Evolutionary conservation across 1,140 invertebrate genomes (phyloP).

Genomic region (Sitophilus oryzae): DNA sequence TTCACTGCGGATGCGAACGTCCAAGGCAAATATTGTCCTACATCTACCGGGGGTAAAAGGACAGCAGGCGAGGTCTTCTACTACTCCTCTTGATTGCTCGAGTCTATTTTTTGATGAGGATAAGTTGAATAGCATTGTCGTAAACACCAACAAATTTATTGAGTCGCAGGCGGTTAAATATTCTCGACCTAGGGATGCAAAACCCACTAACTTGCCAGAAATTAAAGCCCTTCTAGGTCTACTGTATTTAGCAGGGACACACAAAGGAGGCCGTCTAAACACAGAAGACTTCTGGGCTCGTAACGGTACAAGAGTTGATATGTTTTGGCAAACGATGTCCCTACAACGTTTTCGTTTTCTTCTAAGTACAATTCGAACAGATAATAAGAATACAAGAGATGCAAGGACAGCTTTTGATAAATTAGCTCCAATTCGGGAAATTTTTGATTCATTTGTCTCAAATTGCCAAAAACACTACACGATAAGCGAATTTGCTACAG

Average conservation of each 20-base stretch:
- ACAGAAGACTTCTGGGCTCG: slow-evolving; percentile 46
- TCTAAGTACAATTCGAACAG: slow-evolving; percentile 47
- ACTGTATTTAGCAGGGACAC: slow-evolving; percentile 47
- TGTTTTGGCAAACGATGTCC: slow-evolving; percentile 46
- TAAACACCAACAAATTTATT: too few species aligned
- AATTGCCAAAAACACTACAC: slow-evolving; percentile 30
- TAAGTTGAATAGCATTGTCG: too few species aligned
- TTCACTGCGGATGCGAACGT: too few species aligned
- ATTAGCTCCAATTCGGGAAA: slow-evolving; percentile 22
- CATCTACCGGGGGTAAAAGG: too few species aligned
- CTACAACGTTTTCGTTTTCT: slow-evolving; percentile 47
- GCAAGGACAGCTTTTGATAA: slow-evolving; percentile 30
- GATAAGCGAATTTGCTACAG: slow-evolving; percentile 12
- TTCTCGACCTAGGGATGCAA: too few species aligned
- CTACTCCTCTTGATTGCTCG: too few species aligned
- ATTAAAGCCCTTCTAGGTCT: slow-evolving; percentile 49
- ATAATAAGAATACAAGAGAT: slow-evolving; percentile 39
- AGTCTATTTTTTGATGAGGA: too few species aligned
- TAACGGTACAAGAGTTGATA: slow-evolving; percentile 44
- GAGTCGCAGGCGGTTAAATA: too few species aligned
- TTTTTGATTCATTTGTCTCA: slow-evolving; percentile 32
- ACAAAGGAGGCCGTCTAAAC: slow-evolving; percentile 45
- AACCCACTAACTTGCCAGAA: too few species aligned
- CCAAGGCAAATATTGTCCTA: too few species aligned
- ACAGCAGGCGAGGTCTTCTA: too few species aligned